These are phyloP conservation scores for Muschampia plurimacula DNA, from an alignment of 2,888 invertebrate genomes.

Conservation along the genomic window DNA sequence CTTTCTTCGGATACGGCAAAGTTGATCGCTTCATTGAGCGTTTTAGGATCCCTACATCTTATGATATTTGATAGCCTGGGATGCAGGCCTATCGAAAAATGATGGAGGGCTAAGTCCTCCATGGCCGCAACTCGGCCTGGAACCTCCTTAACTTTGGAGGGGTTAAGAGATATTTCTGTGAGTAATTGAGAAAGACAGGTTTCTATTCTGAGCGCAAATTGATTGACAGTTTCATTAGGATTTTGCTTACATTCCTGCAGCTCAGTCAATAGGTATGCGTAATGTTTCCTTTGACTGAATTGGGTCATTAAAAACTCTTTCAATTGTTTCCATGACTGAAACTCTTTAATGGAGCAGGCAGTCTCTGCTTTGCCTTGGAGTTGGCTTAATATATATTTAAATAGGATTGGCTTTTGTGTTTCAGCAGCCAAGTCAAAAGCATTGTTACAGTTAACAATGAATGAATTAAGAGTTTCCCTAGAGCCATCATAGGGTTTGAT, in stretches of 20 bases:
- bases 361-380: constrained; percentile 8
- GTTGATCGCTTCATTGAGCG: constrained; percentile 31
- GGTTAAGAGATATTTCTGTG: neutral
- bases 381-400: constrained; percentile 17
- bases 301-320: too few species aligned
- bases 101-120: constrained; percentile 28
- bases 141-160: constrained; percentile 3
- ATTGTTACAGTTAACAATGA: constrained; percentile 14
- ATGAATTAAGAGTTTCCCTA: constrained; percentile 12
- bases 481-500: constrained; percentile 2
- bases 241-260: constrained; percentile 29
- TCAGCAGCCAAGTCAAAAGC: constrained; percentile 3
- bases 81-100: neutral
- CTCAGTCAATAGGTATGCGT: constrained; percentile 11
- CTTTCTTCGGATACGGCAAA: constrained; percentile 16
- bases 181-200: constrained; percentile 12
- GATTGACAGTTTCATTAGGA: constrained; percentile 43
- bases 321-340: neutral
- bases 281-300: neutral
- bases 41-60: constrained; percentile 1
- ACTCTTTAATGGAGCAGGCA: constrained; percentile 15
- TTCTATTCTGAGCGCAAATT: constrained; percentile 45
- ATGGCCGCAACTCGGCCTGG: constrained; percentile 17
- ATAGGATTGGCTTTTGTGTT: neutral
- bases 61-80: constrained; percentile 11